Conservation (phyloP, 1,140 invertebrate genomes). For the Monochamus saltuarius region DNA sequence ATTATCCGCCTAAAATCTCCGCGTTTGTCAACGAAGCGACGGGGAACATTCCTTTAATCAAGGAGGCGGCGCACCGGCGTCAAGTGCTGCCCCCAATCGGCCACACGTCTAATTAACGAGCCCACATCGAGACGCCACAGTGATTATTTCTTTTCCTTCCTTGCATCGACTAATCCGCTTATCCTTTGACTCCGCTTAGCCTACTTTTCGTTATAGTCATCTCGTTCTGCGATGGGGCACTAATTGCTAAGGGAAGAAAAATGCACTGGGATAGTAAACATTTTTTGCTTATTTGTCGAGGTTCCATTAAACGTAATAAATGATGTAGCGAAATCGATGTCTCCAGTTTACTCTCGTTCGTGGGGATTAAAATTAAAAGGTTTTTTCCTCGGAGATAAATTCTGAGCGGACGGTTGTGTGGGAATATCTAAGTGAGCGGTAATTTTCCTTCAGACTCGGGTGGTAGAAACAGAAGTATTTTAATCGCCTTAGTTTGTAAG, state of each 20-base stretch:
- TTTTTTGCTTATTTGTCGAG: slow-evolving; percentile 7
- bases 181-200: background rate
- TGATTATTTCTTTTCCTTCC: slow-evolving; percentile 24
- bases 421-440: background rate
- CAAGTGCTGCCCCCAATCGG: slow-evolving; percentile 24
- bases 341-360: slow-evolving; percentile 27
- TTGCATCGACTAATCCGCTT: slow-evolving; percentile 12
- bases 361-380: slow-evolving; percentile 33
- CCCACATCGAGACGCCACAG: slow-evolving; percentile 1
- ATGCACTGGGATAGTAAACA: background rate
- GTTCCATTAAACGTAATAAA: slow-evolving; percentile 39
- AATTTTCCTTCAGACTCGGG: background rate
- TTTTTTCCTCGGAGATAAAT: slow-evolving; percentile 18
- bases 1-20: too few relatives aligned
- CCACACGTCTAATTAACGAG: slow-evolving; percentile 29
- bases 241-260: background rate
- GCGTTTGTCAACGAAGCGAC: too few relatives aligned
- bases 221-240: too few relatives aligned
- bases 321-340: slow-evolving; percentile 33
- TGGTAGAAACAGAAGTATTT: too few relatives aligned
- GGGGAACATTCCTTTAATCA: slow-evolving; percentile 22
- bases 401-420: background rate
- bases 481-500: too few relatives aligned
- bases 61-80: slow-evolving; percentile 29
- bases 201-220: background rate